Evolutionary conservation across 2,797 vertebrate species (phyloP).

Genomic region (Phataginus tricuspis): DNA sequence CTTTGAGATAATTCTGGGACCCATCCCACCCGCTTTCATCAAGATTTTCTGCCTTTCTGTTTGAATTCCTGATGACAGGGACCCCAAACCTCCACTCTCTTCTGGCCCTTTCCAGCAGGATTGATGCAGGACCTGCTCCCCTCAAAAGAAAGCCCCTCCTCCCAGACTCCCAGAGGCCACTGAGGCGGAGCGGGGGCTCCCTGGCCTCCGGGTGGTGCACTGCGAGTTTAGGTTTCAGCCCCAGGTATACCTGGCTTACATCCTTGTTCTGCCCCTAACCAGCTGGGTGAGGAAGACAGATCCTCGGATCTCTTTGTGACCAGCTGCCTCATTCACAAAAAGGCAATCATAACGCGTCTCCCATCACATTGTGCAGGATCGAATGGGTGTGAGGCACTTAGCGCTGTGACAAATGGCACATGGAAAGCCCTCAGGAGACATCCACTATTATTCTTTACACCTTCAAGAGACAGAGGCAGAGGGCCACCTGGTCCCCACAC

Average conservation of each 20-base stretch:
- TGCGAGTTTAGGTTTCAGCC: too few relatives aligned
- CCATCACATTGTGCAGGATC: accelerated
- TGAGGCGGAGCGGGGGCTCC: neutral
- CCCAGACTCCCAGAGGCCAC: too few relatives aligned
- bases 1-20: neutral
- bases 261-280: neutral
- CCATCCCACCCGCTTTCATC: neutral
- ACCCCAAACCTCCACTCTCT: neutral
- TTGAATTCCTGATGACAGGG: neutral
- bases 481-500: neutral
- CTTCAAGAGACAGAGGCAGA: neutral
- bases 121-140: neutral
- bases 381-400: accelerated
- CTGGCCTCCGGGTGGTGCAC: neutral
- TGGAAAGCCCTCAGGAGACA: neutral
- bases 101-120: neutral
- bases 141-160: neutral
- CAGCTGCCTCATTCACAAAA: neutral
- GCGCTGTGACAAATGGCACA: neutral
- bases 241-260: neutral
- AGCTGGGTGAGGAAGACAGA: neutral
- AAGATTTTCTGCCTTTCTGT: neutral
- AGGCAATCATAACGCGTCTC: accelerated
- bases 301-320: neutral
- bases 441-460: neutral